Base-by-base conservation (phyloP, 2,113 vertebrate species). In the Uria lomvia region DNA sequence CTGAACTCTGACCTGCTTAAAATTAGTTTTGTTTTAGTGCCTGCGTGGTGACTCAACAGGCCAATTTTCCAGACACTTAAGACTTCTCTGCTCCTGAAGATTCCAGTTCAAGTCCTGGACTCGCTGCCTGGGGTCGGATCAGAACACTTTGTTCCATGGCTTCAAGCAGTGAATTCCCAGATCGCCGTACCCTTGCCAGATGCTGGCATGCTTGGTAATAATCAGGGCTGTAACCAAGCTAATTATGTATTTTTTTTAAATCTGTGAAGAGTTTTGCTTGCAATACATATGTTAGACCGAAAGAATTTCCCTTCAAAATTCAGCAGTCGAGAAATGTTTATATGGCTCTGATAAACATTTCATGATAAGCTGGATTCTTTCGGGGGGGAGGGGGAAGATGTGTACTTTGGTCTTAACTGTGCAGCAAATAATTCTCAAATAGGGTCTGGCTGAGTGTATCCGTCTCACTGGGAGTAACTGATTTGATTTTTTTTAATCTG, bases 1-100 rank as follows among this genome's bases (percentile, higher is more conserved):
- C 97, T 98, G 98, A 98, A 98, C 98, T 98, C 94, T 98, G 98
- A 98, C 98, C 98, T 98, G 98, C 98, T 98, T 98, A 98, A 98
- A 98, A 98, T 98, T 98, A 98, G 98, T 98, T 98, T 98, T 98
- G 98, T 98, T 98, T 98, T 98, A 98, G 97, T 98, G 97, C 97
- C 97, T 98, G 97, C 80, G 79, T 97, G 95, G 96, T 98, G 98
- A 98, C 98, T 98, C 98, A 98, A 98, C 96, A 95, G 96, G 97
- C 97, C 97, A 97, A 95, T 98, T 98, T 98, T 98, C 98, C 98
- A 98, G 96, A 98, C 97, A 96, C 97, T 98, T 97, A 97, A 96
- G 97, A 98, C 73, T 95, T 97, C 96, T 98, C 94, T 97, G 97
- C 97, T 98, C 97, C 98, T 97, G 96, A 98, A 98, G 96, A 98